Percentiles rank a stretch among this genome's conserved stretches.
Conservation (phyloP, 2,113 vertebrate species). For the Nymphicus hollandicus region DNA sequence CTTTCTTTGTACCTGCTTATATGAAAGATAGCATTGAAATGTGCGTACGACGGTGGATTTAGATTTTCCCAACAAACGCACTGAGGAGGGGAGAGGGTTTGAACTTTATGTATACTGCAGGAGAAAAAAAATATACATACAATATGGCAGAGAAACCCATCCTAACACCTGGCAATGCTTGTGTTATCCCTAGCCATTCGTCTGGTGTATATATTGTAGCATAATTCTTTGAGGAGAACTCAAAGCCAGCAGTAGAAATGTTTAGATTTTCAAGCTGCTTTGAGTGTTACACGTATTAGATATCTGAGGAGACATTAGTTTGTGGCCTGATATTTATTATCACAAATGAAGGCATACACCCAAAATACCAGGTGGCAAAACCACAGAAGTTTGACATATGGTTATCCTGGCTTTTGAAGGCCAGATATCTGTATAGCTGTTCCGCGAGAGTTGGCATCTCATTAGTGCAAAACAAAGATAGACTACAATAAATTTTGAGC, state of each 20-base stretch:
- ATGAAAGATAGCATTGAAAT: not conserved
- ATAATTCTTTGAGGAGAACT: not conserved
- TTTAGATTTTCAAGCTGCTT: slow-evolving; percentile 49
- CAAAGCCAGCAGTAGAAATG: slow-evolving; percentile 11
- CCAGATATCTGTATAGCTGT: not conserved
- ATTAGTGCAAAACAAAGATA: not conserved
- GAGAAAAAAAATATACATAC: not conserved
- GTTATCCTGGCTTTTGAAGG: not conserved
- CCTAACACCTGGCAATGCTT: not conserved
- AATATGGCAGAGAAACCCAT: not conserved
- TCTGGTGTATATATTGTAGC: slow-evolving; percentile 21
- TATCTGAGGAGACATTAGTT: slow-evolving; percentile 31
- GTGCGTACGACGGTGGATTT: not conserved
- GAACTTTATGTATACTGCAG: not conserved
- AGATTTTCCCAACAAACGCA: not conserved
- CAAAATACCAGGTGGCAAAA: slow-evolving; percentile 20
- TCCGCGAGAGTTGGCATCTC: not conserved
- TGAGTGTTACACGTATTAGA: not conserved
- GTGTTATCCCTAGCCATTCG: not conserved
- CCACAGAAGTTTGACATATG: slow-evolving; percentile 7
- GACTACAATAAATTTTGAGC: not conserved
- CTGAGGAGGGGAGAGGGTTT: not conserved
- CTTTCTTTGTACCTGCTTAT: not conserved
- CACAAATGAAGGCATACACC: slow-evolving; percentile 18
- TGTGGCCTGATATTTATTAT: slow-evolving; percentile 53